Conservation (phyloP, 2,113 vertebrate species). For the Dipodomys spectabilis region DNA sequence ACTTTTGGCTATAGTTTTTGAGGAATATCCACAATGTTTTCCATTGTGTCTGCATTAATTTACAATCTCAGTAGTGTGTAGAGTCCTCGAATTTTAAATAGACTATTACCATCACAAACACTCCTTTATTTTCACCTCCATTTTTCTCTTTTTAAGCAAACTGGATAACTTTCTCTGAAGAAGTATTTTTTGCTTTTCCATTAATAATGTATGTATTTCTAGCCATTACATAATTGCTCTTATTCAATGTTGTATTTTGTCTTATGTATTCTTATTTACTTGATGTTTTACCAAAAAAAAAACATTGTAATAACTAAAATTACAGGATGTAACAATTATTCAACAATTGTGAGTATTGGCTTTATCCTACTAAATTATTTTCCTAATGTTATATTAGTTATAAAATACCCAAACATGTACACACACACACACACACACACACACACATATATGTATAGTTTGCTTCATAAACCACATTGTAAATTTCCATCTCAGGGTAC, state of each 20-base stretch:
- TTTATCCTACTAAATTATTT: neutral
- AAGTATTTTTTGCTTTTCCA: neutral
- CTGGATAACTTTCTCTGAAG: neutral
- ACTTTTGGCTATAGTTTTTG: too few relatives aligned
- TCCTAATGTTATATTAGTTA: too few relatives aligned
- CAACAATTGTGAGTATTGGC: neutral
- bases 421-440: too few relatives aligned
- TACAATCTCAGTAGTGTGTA: too few relatives aligned
- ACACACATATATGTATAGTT: too few relatives aligned
- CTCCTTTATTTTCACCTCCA: neutral
- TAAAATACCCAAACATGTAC: too few relatives aligned
- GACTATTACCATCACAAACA: neutral
- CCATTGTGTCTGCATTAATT: too few relatives aligned
- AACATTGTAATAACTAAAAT: too few relatives aligned
- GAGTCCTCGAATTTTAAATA: neutral
- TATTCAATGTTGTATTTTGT: neutral
- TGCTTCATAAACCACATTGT: too few relatives aligned
- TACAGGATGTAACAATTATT: neutral
- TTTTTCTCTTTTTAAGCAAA: neutral
- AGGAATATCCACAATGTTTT: too few relatives aligned
- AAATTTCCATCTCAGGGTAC: too few relatives aligned
- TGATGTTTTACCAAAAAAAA: neutral
- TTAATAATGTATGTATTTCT: neutral
- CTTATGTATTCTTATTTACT: neutral
- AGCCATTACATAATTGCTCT: neutral